phyloP scores from a whole-genome alignment of 2,113 vertebrate species.

The Ceyx melanurus region DNA sequence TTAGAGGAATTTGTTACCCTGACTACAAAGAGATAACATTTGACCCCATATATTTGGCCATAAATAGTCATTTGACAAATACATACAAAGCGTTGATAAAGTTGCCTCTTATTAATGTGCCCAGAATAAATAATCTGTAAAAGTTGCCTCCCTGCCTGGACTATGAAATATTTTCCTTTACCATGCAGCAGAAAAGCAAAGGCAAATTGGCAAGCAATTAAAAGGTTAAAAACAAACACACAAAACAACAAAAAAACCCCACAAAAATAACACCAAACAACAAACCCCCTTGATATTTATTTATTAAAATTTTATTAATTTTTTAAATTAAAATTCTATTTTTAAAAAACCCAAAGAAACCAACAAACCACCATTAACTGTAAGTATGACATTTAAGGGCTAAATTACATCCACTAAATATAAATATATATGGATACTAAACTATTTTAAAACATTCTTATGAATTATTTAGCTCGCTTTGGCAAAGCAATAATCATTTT shows the following conservation, averaged over 20 bases:
- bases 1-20: neutral
- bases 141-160: neutral
- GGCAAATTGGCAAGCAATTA: neutral
- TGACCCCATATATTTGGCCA: neutral
- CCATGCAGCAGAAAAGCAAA: neutral
- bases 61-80: neutral
- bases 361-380: neutral
- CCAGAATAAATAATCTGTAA: neutral
- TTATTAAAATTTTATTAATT: too few species aligned
- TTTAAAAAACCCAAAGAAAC: neutral
- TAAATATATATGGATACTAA: neutral
- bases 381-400: neutral
- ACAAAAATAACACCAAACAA: too few species aligned
- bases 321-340: neutral
- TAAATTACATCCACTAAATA: neutral
- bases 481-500: neutral
- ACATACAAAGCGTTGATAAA: accelerated
- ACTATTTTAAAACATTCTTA: neutral
- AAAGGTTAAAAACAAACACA: neutral
- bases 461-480: neutral
- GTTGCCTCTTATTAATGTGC: neutral
- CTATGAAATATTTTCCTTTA: neutral
- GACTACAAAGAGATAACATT: neutral
- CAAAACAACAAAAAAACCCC: neutral
- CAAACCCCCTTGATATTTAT: neutral